These are phyloP conservation scores for Phocoena sinus DNA, from an alignment of 2,113 vertebrate species.

Conservation along the genomic window DNA sequence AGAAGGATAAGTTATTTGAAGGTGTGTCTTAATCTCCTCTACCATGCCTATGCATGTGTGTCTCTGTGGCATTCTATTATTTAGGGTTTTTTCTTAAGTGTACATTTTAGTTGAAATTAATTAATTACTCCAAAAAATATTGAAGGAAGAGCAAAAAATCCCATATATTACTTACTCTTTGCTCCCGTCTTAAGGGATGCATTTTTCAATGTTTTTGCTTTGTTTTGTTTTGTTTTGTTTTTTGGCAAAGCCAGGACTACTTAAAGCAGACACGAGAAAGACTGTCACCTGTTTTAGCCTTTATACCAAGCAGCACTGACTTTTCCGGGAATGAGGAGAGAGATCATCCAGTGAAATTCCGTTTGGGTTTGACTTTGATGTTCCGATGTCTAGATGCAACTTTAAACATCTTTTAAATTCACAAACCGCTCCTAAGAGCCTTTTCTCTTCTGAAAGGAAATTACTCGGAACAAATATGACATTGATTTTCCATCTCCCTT, in stretches of 20 bases:
- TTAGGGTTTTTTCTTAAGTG: background rate
- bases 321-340: slow-evolving; percentile 41
- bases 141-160: background rate
- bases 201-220: background rate
- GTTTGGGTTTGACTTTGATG: slow-evolving; percentile 43
- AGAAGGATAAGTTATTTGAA: no score
- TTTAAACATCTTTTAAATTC: slow-evolving; percentile 60
- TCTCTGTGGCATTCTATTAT: background rate
- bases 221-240: background rate
- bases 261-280: background rate
- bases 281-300: background rate
- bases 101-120: background rate
- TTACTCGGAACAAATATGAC: slow-evolving; percentile 73
- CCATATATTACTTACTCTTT: background rate
- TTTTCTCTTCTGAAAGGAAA: slow-evolving; percentile 63
- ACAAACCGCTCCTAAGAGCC: slow-evolving; percentile 50
- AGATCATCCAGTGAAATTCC: background rate
- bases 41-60: fast-evolving
- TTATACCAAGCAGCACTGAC: background rate
- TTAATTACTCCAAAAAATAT: background rate
- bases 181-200: background rate
- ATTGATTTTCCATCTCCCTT: slow-evolving; percentile 74
- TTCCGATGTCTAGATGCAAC: slow-evolving; percentile 41
- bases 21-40: fast-evolving
- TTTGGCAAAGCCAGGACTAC: slow-evolving; percentile 19